Evolutionary conservation across 2,888 invertebrate species (phyloP), one percentile per base, ranked within the genome.

Genomic region (Leuctra nigra): DNA sequence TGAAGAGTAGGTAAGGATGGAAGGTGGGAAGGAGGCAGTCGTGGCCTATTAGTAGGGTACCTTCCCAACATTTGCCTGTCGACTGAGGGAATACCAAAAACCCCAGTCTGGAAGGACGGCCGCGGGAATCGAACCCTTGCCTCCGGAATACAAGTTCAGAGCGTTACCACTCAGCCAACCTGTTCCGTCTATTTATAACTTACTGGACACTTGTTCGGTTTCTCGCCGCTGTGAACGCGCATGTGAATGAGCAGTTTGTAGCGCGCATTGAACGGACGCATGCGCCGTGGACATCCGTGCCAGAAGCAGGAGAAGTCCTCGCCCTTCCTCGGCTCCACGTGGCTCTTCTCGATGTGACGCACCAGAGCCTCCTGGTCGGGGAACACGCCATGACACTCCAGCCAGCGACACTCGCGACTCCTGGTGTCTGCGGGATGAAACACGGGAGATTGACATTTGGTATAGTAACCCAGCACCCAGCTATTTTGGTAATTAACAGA

Each of bases 191-290:
- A 36, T 11, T 24, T 3, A 18, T n/a, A 61, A 84, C 91, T 87
- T 77, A 98, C 97, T 73, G 91, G 89, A 73, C 98, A 99, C 72
- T 91, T 87, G 72, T 98, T 96, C 0, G 98, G 98, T 70, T 98
- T 98, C 69, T 99, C 97, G 3, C 98, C 97, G 18, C 95, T 96
- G 72, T 99, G 99, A 0, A 97, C 90, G 14, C 98, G 75, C 93
- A 98, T 95, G 69, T 97, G 96, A 53, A 91, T 98, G 38, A 97
- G 82, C 41, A 99, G 77, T 73, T 98, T 99, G 77, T 99, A 99
- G 63, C 97, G 82, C 0, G 98, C 98, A 73, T 98, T 97, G 76
- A 98, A 98, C 0, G 96, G 95, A 56, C 93, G 84, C 14, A 86
- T 83, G 62, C 87, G 82, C 54, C 95, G 76, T 0, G 91, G 87